Base-by-base conservation (phyloP, 2,113 vertebrate species). In the Dryoscopus gambensis region DNA sequence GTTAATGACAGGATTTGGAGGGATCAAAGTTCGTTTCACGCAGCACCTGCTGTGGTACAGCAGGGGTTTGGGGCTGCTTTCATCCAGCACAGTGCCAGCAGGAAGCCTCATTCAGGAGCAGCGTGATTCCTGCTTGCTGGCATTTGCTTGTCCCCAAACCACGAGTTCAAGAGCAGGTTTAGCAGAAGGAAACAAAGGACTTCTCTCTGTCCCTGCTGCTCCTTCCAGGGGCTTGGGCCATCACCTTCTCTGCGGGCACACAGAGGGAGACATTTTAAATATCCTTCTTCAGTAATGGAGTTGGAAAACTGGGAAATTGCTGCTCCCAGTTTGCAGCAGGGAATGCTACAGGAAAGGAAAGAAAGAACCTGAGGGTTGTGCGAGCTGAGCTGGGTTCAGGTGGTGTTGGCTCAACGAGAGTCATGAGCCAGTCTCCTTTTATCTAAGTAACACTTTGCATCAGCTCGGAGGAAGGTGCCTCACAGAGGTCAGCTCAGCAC, bases 401-500 rank as follows among this genome's bases (percentile, higher is more conserved):
- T 56, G 49, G 28, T 28, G 85, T 24, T 92, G 63, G 78, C 87
- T 64, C 83, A 49, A 13, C 83, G 52, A 67, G 59, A 87, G 52
- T 24, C 75, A 25, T 1, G 67, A 80, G 69, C 79, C 47, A 27
- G 68, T 22, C 57, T 24, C 30, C 73, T 70, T 83, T 86, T 68
- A 81, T 60, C 77, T 62, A 35, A 83, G 39, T 5, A 80, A 59
- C 75, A 40, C 59, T 69, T 35, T 57, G 90, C 68, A 89, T 35
- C 75, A 44, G 55, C 28, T 55, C 13, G 37, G 17, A 74, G 84
- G 74, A 25, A 94, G 50, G 82, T 77, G 95, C 87, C 85, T 94
- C 80, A 21, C 59, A 70, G 80, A 90, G 96, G 90, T 95, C 94
- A 95, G 84, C 78, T 76, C 82, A 64, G 90, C 85, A 62, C 33